phyloP scores from a whole-genome alignment of 2,113 vertebrate genomes.

The Salvator merianae region DNA sequence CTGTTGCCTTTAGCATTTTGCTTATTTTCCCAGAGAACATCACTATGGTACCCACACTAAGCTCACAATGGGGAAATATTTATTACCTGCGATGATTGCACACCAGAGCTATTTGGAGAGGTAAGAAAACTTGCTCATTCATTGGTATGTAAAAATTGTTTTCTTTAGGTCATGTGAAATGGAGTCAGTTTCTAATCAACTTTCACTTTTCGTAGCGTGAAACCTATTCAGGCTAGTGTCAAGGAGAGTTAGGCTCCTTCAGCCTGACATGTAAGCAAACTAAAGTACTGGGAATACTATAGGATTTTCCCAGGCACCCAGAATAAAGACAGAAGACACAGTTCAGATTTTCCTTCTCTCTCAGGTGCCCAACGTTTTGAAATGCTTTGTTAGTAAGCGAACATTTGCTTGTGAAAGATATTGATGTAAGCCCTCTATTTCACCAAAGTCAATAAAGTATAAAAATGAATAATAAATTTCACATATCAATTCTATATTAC shows the following conservation, averaged over 20 bases:
- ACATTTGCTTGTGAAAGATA: constrained; percentile 24
- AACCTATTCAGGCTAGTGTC: constrained; percentile 64
- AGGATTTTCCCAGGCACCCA: constrained; percentile 36
- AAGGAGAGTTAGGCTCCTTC: constrained; percentile 62
- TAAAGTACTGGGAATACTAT: constrained; percentile 29
- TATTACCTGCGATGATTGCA: constrained; percentile 66
- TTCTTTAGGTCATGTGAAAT: constrained; percentile 71
- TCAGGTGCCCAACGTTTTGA: not conserved
- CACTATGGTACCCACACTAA: constrained; percentile 55
- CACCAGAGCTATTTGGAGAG: constrained; percentile 44
- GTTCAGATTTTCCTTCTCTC: constrained; percentile 42
- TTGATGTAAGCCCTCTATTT: not conserved
- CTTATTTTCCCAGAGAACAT: constrained; percentile 64
- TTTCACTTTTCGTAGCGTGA: constrained; percentile 68
- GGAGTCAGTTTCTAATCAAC: constrained; percentile 74
- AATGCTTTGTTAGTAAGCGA: constrained; percentile 25
- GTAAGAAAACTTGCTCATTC: constrained; percentile 56
- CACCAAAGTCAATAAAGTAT: not conserved
- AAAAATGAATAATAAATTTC: constrained; percentile 21
- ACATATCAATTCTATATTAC: not conserved
- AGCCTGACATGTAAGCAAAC: constrained; percentile 54
- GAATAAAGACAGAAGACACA: constrained; percentile 35
- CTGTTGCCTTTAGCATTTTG: constrained; percentile 67
- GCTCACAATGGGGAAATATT: constrained; percentile 68
- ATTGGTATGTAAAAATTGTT: constrained; percentile 67